Percentiles rank a stretch among this genome's conserved stretches.
These are phyloP conservation scores for Orgyia antiqua DNA, from an alignment of 2,888 invertebrate species.

Conservation along the genomic window DNA sequence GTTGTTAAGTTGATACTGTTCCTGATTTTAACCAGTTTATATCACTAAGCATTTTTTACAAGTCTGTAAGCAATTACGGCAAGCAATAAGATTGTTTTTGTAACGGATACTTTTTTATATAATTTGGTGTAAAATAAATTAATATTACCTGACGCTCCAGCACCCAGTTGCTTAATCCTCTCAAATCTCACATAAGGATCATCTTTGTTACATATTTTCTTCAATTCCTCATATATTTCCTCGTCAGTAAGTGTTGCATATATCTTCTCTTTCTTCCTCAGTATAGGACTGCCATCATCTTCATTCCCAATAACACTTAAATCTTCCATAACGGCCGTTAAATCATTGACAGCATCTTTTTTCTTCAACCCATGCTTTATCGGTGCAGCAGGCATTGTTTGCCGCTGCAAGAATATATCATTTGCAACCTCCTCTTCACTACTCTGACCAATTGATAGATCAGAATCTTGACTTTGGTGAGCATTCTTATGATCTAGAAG, in stretches of 20 bases:
- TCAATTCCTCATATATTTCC: slow-evolving; percentile 86
- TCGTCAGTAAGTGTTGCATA: slow-evolving; percentile 81
- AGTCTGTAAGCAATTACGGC: no score
- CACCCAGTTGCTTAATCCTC: slow-evolving; percentile 90
- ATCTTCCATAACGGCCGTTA: slow-evolving; percentile 60
- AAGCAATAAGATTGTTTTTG: no score
- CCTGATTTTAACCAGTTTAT: no score
- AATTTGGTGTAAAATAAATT: no score
- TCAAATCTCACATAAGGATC: slow-evolving; percentile 90
- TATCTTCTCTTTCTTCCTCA: slow-evolving; percentile 78
- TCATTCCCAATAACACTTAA: slow-evolving; percentile 62
- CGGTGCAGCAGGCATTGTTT: slow-evolving; percentile 78
- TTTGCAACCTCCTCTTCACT: slow-evolving; percentile 73
- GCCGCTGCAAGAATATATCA: slow-evolving; percentile 53
- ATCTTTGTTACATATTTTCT: slow-evolving; percentile 87
- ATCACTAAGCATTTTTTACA: no score
- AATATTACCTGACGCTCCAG: slow-evolving; percentile 86
- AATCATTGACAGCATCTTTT: slow-evolving; percentile 56
- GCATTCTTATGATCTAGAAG: slow-evolving; percentile 85
- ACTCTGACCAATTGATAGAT: slow-evolving; percentile 70
- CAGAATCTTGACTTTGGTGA: slow-evolving; percentile 81
- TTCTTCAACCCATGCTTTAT: slow-evolving; percentile 59
- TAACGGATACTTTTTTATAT: no score
- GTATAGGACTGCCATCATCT: slow-evolving; percentile 76
- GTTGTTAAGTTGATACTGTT: no score